Conservation (phyloP, 2,888 invertebrate genomes). For the Caprella mutica region DNA sequence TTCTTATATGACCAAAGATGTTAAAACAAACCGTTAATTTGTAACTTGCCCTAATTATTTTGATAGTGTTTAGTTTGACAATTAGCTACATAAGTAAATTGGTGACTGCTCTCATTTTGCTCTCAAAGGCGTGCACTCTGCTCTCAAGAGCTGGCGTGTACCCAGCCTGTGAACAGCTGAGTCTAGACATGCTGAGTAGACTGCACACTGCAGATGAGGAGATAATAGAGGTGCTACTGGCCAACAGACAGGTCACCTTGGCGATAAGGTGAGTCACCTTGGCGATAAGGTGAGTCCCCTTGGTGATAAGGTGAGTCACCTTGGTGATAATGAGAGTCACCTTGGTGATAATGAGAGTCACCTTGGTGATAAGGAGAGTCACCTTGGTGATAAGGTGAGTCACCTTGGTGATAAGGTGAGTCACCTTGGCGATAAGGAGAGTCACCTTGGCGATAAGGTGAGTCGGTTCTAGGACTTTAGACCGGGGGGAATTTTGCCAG, state of each 20-base stretch:
- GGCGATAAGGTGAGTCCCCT: constrained; percentile 58
- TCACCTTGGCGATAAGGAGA: no score
- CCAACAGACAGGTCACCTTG: constrained; percentile 69
- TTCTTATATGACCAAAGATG: no score
- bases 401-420: no score
- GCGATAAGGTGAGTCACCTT: no score
- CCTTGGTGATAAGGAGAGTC: constrained; percentile 84
- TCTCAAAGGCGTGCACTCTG: constrained; percentile 69
- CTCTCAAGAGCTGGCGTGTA: constrained; percentile 73
- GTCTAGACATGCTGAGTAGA: constrained; percentile 87
- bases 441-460: no score
- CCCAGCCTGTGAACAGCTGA: constrained; percentile 74
- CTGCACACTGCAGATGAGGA: constrained; percentile 68
- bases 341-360: constrained; percentile 90
- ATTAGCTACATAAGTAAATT: no score
- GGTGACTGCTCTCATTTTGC: no score
- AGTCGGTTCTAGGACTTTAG: not conserved
- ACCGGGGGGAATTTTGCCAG: no score
- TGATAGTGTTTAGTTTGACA: no score
- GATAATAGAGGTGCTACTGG: constrained; percentile 80
- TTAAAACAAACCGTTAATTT: no score
- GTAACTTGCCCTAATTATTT: no score
- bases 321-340: constrained; percentile 70
- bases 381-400: constrained; percentile 76
- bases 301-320: constrained; percentile 72